Evolutionary conservation across 2,888 invertebrate species (phyloP).

Genomic region (Limenitis camilla): DNA sequence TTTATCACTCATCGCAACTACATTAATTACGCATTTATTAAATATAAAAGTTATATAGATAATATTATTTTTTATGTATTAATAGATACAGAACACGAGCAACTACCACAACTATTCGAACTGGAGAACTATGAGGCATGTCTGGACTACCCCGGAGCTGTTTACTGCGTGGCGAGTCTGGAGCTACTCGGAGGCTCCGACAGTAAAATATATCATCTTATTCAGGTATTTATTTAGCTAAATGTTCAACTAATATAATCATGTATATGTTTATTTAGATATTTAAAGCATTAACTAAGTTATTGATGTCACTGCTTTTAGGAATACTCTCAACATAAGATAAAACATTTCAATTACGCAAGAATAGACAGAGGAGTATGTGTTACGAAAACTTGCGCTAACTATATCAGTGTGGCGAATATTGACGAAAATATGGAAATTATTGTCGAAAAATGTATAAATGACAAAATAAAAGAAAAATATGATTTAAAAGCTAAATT

Average conservation of each 20-base stretch:
- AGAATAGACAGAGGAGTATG: background rate
- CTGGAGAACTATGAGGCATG: background rate
- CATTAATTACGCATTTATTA: no score
- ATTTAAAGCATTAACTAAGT: no score
- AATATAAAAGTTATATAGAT: no score
- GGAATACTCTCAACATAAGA: background rate
- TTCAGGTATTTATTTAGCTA: background rate
- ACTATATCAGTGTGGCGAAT: background rate
- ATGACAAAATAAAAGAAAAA: background rate
- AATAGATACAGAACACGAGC: background rate
- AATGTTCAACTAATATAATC: no score
- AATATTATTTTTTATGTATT: no score
- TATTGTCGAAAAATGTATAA: background rate
- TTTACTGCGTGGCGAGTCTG: background rate
- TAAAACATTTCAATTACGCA: background rate
- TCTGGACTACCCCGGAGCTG: background rate
- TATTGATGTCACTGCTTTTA: background rate
- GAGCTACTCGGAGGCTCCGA: background rate
- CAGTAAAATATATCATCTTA: background rate
- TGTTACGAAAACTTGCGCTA: background rate
- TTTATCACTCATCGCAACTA: no score
- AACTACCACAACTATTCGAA: background rate
- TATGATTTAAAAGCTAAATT: background rate
- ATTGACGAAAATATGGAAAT: background rate
- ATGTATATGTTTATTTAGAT: background rate